phyloP scores from a whole-genome alignment of 23 tunicate species.

The Styela plicata region DNA sequence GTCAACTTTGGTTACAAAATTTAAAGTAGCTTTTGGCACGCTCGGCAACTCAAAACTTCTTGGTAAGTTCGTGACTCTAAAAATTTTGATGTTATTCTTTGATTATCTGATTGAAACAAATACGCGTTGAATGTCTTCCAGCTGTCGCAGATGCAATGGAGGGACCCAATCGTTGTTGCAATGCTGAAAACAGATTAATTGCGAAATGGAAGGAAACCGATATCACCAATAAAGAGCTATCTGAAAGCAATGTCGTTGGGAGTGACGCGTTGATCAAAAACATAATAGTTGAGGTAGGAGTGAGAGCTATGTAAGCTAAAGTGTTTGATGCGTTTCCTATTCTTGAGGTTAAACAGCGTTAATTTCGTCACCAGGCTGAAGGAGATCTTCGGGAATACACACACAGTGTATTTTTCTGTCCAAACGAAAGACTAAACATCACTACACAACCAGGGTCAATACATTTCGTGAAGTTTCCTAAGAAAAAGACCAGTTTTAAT shows the following conservation, averaged over 20 bases:
- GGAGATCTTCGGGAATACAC: conserved; percentile 78
- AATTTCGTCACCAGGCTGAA: conserved; percentile 85
- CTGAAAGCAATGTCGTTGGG: conserved; percentile 17
- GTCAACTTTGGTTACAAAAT: conserved; percentile 32
- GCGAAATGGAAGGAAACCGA: conserved; percentile 1
- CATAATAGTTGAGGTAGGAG: conserved; percentile 45
- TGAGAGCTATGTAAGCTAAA: too few relatives aligned
- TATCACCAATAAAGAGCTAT: not conserved
- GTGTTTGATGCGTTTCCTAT: too few relatives aligned
- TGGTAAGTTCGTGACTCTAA: too few relatives aligned
- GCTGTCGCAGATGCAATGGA: conserved; percentile 22
- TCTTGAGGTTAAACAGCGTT: too few relatives aligned
- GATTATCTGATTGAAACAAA: too few relatives aligned
- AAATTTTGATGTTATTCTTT: too few relatives aligned
- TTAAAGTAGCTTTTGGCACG: conserved; percentile 34
- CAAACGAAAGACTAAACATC: conserved; percentile 89
- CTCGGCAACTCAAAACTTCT: conserved; percentile 52
- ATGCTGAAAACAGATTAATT: not conserved
- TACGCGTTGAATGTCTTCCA: not conserved
- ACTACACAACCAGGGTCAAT: conserved; percentile 50
- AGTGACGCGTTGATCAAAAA: conserved; percentile 37
- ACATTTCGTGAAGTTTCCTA: conserved; percentile 59
- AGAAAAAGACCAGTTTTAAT: conserved; percentile 47
- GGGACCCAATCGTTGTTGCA: conserved; percentile 11
- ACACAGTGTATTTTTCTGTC: conserved; percentile 92